These are phyloP conservation scores for Alviniconcha strummeri DNA, from an alignment of 2,888 invertebrate genomes.

Conservation along the genomic window DNA sequence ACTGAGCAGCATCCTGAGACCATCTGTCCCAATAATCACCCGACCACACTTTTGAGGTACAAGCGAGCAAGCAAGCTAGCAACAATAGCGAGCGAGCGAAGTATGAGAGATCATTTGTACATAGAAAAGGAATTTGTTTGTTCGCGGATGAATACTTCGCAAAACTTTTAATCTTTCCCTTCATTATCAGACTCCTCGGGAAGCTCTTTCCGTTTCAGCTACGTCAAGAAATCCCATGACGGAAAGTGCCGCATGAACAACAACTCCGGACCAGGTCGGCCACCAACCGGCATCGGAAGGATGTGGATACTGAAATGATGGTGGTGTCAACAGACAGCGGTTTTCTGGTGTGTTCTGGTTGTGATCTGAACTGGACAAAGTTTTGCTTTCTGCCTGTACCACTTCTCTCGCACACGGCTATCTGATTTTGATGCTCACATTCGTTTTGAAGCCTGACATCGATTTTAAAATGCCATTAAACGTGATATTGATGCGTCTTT, in stretches of 20 bases:
- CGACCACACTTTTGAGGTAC: too few relatives aligned
- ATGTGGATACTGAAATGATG: not conserved
- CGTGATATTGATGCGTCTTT: too few relatives aligned
- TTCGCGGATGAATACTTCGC: too few relatives aligned
- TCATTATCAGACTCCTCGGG: too few relatives aligned
- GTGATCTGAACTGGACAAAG: not conserved
- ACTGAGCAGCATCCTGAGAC: too few relatives aligned
- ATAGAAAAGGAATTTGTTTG: too few relatives aligned
- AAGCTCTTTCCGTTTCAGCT: not conserved
- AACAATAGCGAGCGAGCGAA: too few relatives aligned
- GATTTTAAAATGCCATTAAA: not conserved
- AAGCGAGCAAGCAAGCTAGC: too few relatives aligned
- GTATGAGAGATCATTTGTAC: too few relatives aligned
- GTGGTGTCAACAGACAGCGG: not conserved
- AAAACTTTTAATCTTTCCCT: too few relatives aligned
- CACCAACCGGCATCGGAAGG: not conserved
- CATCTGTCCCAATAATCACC: too few relatives aligned
- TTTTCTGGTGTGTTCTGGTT: not conserved
- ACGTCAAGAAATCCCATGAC: constrained; percentile 8
- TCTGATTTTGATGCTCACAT: not conserved
- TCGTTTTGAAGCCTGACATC: not conserved
- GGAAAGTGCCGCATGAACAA: not conserved
- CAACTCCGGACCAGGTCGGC: not conserved
- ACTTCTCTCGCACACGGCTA: not conserved
- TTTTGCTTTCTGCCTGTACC: not conserved